Evolutionary conservation across 2,113 vertebrate species (phyloP).

Genomic region (Leucoraja erinaceus): DNA sequence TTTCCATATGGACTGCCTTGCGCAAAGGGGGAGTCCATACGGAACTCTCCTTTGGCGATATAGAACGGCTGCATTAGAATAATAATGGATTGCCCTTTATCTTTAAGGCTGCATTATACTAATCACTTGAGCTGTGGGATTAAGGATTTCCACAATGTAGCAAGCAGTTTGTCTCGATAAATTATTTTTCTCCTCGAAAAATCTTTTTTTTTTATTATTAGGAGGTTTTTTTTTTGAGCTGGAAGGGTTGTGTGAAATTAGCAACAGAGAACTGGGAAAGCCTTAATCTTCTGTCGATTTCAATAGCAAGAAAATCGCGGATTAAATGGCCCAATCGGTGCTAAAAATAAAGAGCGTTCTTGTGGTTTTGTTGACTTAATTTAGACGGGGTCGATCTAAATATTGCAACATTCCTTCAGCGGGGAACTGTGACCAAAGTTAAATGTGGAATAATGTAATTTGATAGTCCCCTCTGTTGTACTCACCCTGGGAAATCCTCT

Average conservation of each 20-base stretch:
- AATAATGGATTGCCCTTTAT: background rate
- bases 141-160: background rate
- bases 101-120: background rate
- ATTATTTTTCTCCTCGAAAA: background rate
- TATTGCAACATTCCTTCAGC: background rate
- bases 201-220: background rate
- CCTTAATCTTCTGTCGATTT: background rate
- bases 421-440: background rate
- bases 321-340: background rate
- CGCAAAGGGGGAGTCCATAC: background rate
- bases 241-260: background rate
- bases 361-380: background rate
- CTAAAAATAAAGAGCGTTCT: background rate
- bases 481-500: background rate
- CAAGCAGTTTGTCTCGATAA: background rate
- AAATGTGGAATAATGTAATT: background rate
- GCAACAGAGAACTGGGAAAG: background rate
- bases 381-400: background rate
- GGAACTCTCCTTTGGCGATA: background rate
- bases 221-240: background rate
- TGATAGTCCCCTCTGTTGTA: background rate
- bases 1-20: background rate
- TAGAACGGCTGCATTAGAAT: background rate
- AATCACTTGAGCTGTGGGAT: background rate
- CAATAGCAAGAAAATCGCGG: background rate